These are phyloP conservation scores for Gambusia holbrooki DNA, from an alignment of 2,113 vertebrate genomes.

Conservation along the genomic window DNA sequence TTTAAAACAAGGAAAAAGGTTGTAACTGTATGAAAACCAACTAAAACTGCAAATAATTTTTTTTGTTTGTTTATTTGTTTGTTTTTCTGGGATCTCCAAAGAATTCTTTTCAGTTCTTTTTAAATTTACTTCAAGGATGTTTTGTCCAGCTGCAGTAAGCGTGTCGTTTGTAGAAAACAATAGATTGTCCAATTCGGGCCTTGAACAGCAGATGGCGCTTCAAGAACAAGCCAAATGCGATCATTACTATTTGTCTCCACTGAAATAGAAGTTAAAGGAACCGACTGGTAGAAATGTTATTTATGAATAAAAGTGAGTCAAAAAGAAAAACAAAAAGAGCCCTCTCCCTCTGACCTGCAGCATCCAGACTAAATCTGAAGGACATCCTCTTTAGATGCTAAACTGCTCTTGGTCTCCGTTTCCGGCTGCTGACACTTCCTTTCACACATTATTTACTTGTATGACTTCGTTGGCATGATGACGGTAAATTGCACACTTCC, in stretches of 20 bases:
- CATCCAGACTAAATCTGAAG: too few relatives aligned
- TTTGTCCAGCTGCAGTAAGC: too few relatives aligned
- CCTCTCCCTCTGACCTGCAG: background rate
- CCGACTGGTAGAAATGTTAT: background rate
- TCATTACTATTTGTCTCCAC: background rate
- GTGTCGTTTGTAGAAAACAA: background rate
- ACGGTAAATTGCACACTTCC: conserved; percentile 23
- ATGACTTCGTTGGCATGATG: background rate
- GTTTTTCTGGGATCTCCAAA: too few relatives aligned
- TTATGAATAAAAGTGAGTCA: background rate
- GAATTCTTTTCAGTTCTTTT: too few relatives aligned
- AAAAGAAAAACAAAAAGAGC: background rate
- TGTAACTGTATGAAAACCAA: too few relatives aligned
- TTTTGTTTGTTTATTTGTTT: too few relatives aligned
- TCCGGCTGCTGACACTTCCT: conserved; percentile 1
- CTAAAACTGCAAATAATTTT: too few relatives aligned
- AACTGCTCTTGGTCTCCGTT: background rate
- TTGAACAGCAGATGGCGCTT: background rate
- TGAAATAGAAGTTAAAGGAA: background rate
- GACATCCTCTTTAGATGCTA: background rate
- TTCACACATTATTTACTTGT: background rate
- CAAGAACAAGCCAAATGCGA: background rate
- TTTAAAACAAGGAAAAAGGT: background rate
- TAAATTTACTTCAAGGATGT: too few relatives aligned
- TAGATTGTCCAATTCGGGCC: background rate